Base-by-base conservation (phyloP, 2,797 vertebrate species). In the Benthosema pterotum region DNA sequence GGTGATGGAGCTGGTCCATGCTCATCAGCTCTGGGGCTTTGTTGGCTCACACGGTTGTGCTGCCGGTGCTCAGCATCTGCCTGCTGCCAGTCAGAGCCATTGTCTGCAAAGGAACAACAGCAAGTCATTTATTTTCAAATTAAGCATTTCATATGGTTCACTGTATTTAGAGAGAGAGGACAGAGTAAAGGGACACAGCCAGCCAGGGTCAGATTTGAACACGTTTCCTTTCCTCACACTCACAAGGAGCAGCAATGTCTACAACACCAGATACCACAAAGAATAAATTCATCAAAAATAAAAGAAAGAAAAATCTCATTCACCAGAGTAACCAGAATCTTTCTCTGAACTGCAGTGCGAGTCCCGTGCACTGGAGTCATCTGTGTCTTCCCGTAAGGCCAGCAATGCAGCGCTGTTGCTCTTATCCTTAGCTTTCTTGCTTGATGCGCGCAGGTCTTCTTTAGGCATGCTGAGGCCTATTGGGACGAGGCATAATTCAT, bases 261-360 rank as follows among this genome's bases (percentile, higher is more conserved):
- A 38, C 7, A 38, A 38, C 32, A 38, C 13, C 45, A 46, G 45
- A 45, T 45, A n/a, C 43, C 43, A 45, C 43, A 45, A 45, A 45
- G 28, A 38, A 38, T 38, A 11, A n/a, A n/a, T 4, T 25, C 1
- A 45, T 5, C 14, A 13, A 45, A 5, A 46, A 6, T n/a, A 46
- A 4, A 46, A 12, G 4, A n/a, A 46, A 46, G 14, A 46, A 46
- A 46, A 46, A 4, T 14, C 13, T 43, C 50, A 68, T 82, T 85
- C 63, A 93, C 92, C 92, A 38, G 92, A 93, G 70, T 81, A 93
- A 11, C 92, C 92, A 0, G 92, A 93, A 72, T 93, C 92, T 68
- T 93, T 93, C 46, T 93, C 91, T 11, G 91, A 93, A 49, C 85
- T 87, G 82, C 85, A 90, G 68, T 58, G 63, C 0, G 82, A 91